Evolutionary conservation across 2,888 invertebrate genomes (phyloP).

Genomic region (Watsonalla cultraria): DNA sequence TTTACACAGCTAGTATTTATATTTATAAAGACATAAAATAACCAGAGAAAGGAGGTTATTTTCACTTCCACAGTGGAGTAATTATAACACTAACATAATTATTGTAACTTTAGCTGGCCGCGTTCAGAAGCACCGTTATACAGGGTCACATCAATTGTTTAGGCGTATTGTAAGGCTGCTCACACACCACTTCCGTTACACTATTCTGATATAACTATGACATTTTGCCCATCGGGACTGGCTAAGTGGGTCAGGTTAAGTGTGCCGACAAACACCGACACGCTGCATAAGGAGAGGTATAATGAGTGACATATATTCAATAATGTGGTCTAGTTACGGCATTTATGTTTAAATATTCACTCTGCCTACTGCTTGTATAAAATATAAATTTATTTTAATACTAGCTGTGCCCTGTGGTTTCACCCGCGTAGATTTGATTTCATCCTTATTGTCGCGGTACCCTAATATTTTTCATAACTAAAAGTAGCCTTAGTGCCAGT

Average conservation of each 20-base stretch:
- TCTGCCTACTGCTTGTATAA: too few species aligned
- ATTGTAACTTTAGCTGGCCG: background rate
- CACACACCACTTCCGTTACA: slow-evolving; percentile 69
- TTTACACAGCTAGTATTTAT: too few species aligned
- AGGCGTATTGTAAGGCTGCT: slow-evolving; percentile 42
- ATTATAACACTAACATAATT: slow-evolving; percentile 4
- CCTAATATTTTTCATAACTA: too few species aligned
- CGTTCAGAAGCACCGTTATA: slow-evolving; percentile 31
- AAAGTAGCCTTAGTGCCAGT: too few species aligned
- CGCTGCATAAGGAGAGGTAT: slow-evolving; percentile 32
- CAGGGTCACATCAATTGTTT: slow-evolving; percentile 40
- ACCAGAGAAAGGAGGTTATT: too few species aligned
- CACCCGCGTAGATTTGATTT: too few species aligned
- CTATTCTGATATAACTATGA: slow-evolving; percentile 71
- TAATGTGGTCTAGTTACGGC: slow-evolving; percentile 10
- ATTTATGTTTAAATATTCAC: slow-evolving; percentile 1
- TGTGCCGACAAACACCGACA: slow-evolving; percentile 37
- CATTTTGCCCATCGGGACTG: slow-evolving; percentile 70
- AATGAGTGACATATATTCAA: slow-evolving; percentile 28
- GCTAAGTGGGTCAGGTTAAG: slow-evolving; percentile 37
- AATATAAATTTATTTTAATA: too few species aligned
- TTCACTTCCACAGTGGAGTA: background rate
- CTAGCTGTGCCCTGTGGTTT: too few species aligned
- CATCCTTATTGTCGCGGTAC: too few species aligned
- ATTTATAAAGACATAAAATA: too few species aligned